A percentile compares a stretch with the other conserved stretches of the same genome.
These are phyloP conservation scores for Callionymus lyra DNA, from an alignment of 2,113 vertebrate species.

Conservation along the genomic window DNA sequence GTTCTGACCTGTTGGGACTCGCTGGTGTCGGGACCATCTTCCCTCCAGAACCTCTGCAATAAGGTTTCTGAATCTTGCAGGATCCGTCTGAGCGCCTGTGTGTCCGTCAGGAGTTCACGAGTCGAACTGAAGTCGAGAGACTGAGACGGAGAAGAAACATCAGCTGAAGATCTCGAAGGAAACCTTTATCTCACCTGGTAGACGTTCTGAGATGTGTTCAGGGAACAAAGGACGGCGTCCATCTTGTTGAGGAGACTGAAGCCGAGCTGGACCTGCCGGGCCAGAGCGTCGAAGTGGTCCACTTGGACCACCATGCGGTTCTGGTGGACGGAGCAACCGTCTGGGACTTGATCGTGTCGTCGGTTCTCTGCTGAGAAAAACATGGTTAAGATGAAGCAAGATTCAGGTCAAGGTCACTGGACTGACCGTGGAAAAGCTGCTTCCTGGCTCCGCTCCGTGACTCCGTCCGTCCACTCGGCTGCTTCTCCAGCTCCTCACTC, in stretches of 20 bases:
- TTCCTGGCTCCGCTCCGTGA: no score
- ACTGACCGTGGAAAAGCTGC: constrained; percentile 59
- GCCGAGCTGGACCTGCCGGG: constrained; percentile 73
- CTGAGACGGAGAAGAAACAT: constrained; percentile 40
- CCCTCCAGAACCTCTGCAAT: constrained; percentile 76
- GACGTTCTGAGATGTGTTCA: no score
- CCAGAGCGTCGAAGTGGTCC: constrained; percentile 72
- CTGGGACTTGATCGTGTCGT: no score
- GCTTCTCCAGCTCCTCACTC: no score
- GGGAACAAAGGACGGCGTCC: constrained; percentile 41
- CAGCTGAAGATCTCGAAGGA: no score
- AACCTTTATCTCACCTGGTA: no score
- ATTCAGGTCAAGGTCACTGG: no score
- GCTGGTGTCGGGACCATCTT: constrained; percentile 33
- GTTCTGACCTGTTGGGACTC: constrained; percentile 48
- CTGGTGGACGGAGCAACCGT: no score
- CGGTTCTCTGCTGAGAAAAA: no score
- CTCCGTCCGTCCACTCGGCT: no score
- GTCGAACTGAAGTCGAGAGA: constrained; percentile 18
- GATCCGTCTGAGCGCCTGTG: constrained; percentile 58
- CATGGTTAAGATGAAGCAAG: no score
- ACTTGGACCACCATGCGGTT: constrained; percentile 58
- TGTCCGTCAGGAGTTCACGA: constrained; percentile 54
- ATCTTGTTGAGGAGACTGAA: constrained; percentile 64
- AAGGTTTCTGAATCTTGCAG: constrained; percentile 70